phyloP scores from a whole-genome alignment of 2,797 vertebrate species.

The Manis crassicaudata region DNA sequence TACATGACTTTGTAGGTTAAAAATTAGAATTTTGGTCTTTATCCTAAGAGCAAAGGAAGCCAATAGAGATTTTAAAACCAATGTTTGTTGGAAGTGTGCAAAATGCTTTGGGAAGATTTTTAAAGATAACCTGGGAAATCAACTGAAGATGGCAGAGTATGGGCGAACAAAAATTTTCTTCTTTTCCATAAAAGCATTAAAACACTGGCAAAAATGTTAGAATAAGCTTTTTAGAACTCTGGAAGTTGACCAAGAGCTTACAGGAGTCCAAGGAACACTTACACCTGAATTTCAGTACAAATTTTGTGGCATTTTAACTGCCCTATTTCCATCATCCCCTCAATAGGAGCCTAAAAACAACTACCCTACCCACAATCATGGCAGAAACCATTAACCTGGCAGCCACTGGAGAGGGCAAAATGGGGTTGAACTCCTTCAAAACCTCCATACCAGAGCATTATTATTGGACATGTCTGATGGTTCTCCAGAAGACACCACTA shows the following conservation, averaged over 20 bases:
- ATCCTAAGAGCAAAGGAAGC: not conserved
- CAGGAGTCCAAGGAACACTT: not conserved
- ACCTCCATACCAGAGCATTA: not conserved
- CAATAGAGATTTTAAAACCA: slow-evolving; percentile 20
- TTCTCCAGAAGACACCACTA: not conserved
- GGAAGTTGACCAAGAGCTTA: not conserved
- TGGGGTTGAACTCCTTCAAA: not conserved
- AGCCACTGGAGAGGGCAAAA: not conserved
- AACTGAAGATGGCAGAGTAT: not conserved
- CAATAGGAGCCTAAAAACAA: not conserved
- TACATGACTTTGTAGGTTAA: not conserved
- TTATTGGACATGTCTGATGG: not conserved
- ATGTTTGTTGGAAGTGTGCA: not conserved
- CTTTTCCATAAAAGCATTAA: not conserved
- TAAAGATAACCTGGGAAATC: not conserved
- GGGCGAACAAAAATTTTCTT: not conserved
- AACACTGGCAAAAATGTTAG: not conserved
- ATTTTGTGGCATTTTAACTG: not conserved
- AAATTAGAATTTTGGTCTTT: not conserved
- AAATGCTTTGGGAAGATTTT: not conserved
- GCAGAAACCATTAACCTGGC: not conserved
- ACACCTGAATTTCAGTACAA: not conserved
- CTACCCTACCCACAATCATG: not conserved
- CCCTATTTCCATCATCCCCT: not conserved
- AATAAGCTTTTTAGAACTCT: not conserved